A percentile compares a stretch with the other conserved stretches of the same genome.
Evolutionary conservation across 2,888 invertebrate genomes (phyloP).

Genomic region (Phlogophora meticulosa): DNA sequence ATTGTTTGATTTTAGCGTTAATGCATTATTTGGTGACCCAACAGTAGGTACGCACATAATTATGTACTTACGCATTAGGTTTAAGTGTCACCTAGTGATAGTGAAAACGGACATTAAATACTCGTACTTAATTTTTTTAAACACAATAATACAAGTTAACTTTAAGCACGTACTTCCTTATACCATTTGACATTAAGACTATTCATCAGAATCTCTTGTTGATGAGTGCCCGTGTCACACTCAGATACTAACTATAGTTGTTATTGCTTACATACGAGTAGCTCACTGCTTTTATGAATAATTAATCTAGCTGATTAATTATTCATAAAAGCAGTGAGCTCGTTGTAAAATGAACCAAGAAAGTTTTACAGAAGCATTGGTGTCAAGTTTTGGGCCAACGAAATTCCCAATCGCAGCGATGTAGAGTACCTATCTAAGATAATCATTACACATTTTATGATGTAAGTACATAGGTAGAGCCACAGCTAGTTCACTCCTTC

Average conservation of each 20-base stretch:
- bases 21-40: too few relatives aligned
- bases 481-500: not conserved
- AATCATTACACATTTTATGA: not conserved
- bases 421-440: not conserved
- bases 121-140: too few relatives aligned
- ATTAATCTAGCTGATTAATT: conserved; percentile 1
- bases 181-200: not conserved
- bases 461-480: too few relatives aligned
- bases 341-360: not conserved
- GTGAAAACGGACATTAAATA: too few relatives aligned
- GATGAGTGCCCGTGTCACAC: conserved; percentile 17
- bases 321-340: not conserved
- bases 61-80: too few relatives aligned
- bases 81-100: too few relatives aligned
- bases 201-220: conserved; percentile 8
- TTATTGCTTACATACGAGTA: too few relatives aligned
- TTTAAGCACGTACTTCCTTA: too few relatives aligned
- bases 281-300: not conserved
- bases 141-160: too few relatives aligned
- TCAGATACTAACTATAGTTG: conserved; percentile 11
- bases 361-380: conserved; percentile 1
- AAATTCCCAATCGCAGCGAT: conserved; percentile 3
- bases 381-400: too few relatives aligned
- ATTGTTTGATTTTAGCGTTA: too few relatives aligned
- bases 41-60: too few relatives aligned